Evolutionary conservation across 2,113 vertebrate species (phyloP).

Genomic region (Nothoprocta pentlandii): DNA sequence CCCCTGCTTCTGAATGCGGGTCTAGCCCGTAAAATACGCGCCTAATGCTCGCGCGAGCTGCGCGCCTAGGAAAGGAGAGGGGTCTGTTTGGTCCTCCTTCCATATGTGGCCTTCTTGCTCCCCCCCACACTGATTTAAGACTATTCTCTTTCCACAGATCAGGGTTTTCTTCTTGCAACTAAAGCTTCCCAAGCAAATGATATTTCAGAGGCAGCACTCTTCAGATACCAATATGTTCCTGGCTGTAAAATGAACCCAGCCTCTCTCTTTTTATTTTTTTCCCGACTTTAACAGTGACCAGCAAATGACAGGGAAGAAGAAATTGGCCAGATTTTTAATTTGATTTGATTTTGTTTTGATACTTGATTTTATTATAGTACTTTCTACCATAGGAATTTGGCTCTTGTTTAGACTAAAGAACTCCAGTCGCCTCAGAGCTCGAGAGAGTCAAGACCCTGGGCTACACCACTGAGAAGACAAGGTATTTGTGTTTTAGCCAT

Average conservation of each 20-base stretch:
- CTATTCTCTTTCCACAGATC: not conserved
- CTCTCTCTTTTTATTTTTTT: not conserved
- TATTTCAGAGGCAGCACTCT: not conserved
- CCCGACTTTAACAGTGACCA: not conserved
- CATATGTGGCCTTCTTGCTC: not conserved
- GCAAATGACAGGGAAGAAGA: not conserved
- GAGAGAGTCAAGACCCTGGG: conserved; percentile 11
- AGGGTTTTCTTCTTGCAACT: not conserved
- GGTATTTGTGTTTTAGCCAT: not conserved
- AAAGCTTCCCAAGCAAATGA: not conserved
- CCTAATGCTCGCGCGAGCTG: not conserved
- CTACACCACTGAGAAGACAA: not conserved
- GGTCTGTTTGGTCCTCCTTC: not conserved
- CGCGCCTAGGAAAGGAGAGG: not conserved
- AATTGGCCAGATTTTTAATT: not conserved
- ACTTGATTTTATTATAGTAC: conserved; percentile 32
- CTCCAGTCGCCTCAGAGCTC: not conserved
- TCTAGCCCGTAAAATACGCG: not conserved
- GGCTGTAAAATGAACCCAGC: not conserved
- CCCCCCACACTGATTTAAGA: fast-evolving
- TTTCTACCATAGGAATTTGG: conserved; percentile 19
- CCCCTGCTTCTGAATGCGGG: not conserved
- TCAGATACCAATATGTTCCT: not conserved
- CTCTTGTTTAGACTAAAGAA: conserved; percentile 56
- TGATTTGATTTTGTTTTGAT: conserved; percentile 58